These are phyloP conservation scores for Rhadina sibilatrix DNA, from an alignment of 2,113 vertebrate genomes.

Conservation along the genomic window DNA sequence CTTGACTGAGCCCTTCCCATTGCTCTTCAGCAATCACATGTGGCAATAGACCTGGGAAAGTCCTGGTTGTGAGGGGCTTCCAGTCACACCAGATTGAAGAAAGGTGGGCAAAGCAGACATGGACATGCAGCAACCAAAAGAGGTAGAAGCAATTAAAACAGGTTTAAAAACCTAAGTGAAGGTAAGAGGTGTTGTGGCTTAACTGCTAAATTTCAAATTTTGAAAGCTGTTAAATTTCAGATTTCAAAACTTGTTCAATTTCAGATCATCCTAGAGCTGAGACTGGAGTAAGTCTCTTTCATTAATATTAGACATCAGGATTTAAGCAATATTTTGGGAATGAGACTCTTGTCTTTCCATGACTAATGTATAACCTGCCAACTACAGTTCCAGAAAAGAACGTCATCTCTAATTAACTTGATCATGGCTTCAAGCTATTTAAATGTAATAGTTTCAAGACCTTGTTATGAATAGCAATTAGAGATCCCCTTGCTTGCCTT, in stretches of 20 bases:
- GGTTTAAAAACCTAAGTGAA: background rate
- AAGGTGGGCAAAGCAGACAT: background rate
- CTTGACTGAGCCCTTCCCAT: background rate
- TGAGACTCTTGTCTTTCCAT: background rate
- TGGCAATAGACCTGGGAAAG: background rate
- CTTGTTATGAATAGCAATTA: conserved; percentile 6
- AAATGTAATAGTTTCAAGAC: background rate
- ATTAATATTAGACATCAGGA: background rate
- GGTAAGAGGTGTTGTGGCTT: background rate
- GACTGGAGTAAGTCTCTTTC: background rate
- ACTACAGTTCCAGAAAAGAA: background rate
- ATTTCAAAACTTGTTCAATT: background rate
- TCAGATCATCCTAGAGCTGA: fast-evolving
- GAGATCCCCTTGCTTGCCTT: background rate
- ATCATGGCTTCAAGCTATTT: background rate
- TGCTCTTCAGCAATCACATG: background rate
- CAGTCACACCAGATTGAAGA: background rate
- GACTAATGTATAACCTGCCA: background rate
- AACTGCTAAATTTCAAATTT: background rate
- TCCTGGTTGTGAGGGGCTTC: background rate
- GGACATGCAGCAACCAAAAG: background rate
- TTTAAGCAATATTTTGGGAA: background rate
- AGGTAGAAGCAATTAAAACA: background rate
- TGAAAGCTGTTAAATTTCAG: background rate
- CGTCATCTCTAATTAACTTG: background rate